Percentiles rank a stretch among this genome's conserved stretches.
phyloP scores from a whole-genome alignment of 2,888 invertebrate species.

The Oscheius onirici region DNA sequence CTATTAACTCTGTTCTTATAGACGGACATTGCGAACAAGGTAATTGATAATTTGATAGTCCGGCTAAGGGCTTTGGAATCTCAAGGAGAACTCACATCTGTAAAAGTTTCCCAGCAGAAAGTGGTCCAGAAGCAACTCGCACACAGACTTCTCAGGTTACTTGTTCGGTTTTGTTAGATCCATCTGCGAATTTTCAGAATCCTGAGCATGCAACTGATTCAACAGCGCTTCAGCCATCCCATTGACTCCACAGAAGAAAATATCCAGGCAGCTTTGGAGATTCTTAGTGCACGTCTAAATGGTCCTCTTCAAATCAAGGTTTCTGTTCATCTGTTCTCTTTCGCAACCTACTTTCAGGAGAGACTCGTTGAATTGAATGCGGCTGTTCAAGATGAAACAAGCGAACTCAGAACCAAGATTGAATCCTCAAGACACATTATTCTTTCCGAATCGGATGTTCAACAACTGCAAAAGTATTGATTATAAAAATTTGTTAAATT shows the following conservation, averaged over 20 bases:
- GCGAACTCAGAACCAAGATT: conserved; percentile 6
- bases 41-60: conserved; percentile 9
- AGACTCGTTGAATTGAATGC: conserved; percentile 1
- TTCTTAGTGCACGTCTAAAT: conserved; percentile 85
- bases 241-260: conserved; percentile 72
- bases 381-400: conserved; percentile 2
- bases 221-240: conserved; percentile 44
- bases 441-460: conserved; percentile 25
- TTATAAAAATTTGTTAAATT: not conserved
- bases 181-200: conserved; percentile 30
- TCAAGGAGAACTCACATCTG: conserved; percentile 4
- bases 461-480: conserved; percentile 28
- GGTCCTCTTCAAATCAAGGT: conserved; percentile 90
- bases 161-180: no score
- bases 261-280: conserved; percentile 85
- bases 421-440: not conserved
- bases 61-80: conserved; percentile 10
- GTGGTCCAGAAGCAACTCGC: conserved; percentile 29
- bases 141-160: conserved; percentile 29
- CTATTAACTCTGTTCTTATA: not conserved
- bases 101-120: conserved; percentile 17
- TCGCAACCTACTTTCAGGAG: not conserved
- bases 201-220: conserved; percentile 44
- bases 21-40: conserved; percentile 13
- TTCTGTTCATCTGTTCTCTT: not conserved